phyloP scores from a whole-genome alignment of 2,113 vertebrate species.

The Martes martes region DNA sequence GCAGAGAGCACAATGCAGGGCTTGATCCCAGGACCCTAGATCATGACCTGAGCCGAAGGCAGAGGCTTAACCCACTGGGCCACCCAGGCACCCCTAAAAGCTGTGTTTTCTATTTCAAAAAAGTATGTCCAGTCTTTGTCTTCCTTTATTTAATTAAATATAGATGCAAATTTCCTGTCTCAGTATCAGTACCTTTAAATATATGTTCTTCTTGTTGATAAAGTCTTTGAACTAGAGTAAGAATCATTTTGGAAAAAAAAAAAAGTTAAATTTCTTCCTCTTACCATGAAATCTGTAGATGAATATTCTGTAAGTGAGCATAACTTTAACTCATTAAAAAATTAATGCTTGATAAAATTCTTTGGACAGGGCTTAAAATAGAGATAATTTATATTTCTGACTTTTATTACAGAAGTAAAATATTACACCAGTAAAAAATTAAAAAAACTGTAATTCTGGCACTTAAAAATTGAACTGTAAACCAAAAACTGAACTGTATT shows the following conservation, averaged over 20 bases:
- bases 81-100: neutral
- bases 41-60: too few relatives aligned
- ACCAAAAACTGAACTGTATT: neutral
- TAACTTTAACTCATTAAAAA: neutral
- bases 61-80: too few relatives aligned
- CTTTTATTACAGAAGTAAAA: slow-evolving; percentile 5
- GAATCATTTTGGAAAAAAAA: slow-evolving; percentile 35
- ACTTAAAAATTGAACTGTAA: neutral
- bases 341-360: neutral
- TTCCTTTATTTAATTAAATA: slow-evolving; percentile 22
- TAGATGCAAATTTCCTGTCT: neutral
- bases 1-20: too few relatives aligned
- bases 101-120: neutral
- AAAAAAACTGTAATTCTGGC: neutral
- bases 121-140: neutral
- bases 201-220: neutral
- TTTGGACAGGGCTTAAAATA: neutral
- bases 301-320: neutral
- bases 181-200: neutral
- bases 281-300: neutral
- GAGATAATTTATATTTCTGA: neutral
- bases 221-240: slow-evolving; percentile 13
- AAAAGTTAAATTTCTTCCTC: neutral
- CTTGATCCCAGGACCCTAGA: too few relatives aligned
- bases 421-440: neutral